A percentile compares a stretch with the other conserved stretches of the same genome.
Evolutionary conservation across 2,113 vertebrate genomes (phyloP).

Genomic region (Myiagra hebetior): DNA sequence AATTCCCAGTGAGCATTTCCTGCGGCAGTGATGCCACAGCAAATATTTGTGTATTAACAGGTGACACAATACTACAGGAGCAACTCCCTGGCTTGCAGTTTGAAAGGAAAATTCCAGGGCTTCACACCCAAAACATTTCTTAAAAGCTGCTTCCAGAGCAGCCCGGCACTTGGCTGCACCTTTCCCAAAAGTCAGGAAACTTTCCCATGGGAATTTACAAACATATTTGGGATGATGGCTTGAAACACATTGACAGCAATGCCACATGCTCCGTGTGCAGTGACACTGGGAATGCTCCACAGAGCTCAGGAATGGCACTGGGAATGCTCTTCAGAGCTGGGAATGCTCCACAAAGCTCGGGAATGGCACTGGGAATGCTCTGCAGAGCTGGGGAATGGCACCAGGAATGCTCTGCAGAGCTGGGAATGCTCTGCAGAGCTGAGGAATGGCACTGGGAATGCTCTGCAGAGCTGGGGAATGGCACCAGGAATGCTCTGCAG

Average conservation of each 20-base stretch:
- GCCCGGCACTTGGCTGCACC: neutral
- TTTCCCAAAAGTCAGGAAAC: neutral
- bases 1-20: neutral
- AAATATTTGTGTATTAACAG: neutral
- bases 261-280: neutral
- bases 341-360: neutral
- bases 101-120: neutral
- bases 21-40: neutral
- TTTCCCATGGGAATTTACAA: neutral
- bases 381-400: neutral
- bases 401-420: too few species aligned
- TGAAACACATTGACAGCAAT: neutral
- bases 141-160: neutral
- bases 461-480: neutral
- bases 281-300: neutral
- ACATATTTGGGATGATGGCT: neutral
- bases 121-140: neutral
- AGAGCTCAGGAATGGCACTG: neutral
- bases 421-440: neutral
- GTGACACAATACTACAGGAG: neutral
- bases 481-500: neutral
- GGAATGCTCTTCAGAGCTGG: neutral
- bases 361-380: neutral
- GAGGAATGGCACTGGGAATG: neutral
- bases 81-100: neutral